Base-by-base conservation (phyloP, 2,888 invertebrate genomes). In the Salticus scenicus region DNA sequence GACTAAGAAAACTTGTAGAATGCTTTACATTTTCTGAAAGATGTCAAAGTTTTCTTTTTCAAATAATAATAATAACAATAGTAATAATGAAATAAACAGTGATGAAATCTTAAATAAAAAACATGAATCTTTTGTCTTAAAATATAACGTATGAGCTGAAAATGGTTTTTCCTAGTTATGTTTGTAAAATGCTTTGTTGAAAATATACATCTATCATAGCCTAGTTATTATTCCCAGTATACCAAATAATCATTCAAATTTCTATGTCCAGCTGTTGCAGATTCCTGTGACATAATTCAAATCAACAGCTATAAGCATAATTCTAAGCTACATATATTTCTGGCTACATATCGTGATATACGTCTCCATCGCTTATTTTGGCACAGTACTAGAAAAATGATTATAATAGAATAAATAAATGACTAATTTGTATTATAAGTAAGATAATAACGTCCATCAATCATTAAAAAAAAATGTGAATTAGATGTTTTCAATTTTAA, bases 291-390 rank as follows among this genome's bases (percentile, higher is more conserved):
- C 33, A 71, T 41, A 57, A 73, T 30, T 28, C 24, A 31, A 30
- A 31, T 24, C n/a, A n/a, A n/a, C n/a, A n/a, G n/a, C n/a, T 41
- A 31, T 27, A 76, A 66, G 69, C 66, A 47, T 37, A 28, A 42
- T 42, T 33, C 82, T 83, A 83, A 51, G 33, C 72, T 83, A 83
- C 47, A 37, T 57, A 67, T 27, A 66, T 71, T 72, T 76, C 66
- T 71, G 71, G 71, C 82, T 83, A 83, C 82, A 83, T 75, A 33
- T 63, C 42, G 14, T 51, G n/a, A 70, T 30, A 75, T 28, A 72
- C 42, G 30, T 47, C 69, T 72, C 33, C 37, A 63, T 31, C 24
- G n/a, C 28, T n/a, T 69, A 81, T 76, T 83, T 79, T 83, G 82
- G 82, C 82, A 83, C 82, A 47, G 71, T 66, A 66, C 72, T 24